These are phyloP conservation scores for Propsilocerus akamusi DNA, from an alignment of 1,140 invertebrate species.

Conservation along the genomic window DNA sequence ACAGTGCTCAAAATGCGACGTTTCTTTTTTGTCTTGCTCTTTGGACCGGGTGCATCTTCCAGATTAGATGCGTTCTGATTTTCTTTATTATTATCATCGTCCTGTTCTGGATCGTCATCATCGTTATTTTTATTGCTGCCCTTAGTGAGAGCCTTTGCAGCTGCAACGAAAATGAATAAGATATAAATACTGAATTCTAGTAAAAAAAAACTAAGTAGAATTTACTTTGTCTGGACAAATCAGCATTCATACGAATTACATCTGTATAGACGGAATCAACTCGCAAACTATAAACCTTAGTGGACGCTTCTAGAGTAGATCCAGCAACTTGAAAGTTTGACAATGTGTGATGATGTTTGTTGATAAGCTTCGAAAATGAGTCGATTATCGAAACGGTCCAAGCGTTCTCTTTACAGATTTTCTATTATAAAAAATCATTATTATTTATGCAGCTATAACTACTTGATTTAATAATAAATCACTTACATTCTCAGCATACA, in stretches of 20 bases:
- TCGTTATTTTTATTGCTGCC: neutral
- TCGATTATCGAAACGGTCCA: constrained; percentile 55
- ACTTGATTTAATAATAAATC: neutral
- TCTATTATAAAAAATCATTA: constrained; percentile 13
- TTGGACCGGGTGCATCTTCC: constrained; percentile 8
- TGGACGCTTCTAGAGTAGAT: constrained; percentile 50
- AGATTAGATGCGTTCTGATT: constrained; percentile 7
- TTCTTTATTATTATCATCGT: constrained; percentile 11
- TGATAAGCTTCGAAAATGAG: constrained; percentile 43
- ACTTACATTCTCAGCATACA: constrained; percentile 18
- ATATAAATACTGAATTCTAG: neutral
- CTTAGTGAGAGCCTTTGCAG: neutral
- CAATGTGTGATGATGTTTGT: constrained; percentile 36
- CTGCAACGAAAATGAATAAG: neutral
- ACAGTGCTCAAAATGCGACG: constrained; percentile 20
- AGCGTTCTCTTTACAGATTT: constrained; percentile 58
- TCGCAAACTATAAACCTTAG: constrained; percentile 52
- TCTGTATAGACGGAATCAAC: constrained; percentile 51
- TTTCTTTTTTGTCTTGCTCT: constrained; percentile 17
- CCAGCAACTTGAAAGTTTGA: constrained; percentile 49
- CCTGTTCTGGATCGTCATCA: constrained; percentile 14
- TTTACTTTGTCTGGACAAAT: constrained; percentile 18
- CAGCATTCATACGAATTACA: constrained; percentile 43
- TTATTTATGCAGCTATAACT: neutral
- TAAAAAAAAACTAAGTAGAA: neutral